A percentile compares a stretch with the other conserved stretches of the same genome.
Evolutionary conservation across 1,140 invertebrate genomes (phyloP).

Genomic region (Drosophila pandora): DNA sequence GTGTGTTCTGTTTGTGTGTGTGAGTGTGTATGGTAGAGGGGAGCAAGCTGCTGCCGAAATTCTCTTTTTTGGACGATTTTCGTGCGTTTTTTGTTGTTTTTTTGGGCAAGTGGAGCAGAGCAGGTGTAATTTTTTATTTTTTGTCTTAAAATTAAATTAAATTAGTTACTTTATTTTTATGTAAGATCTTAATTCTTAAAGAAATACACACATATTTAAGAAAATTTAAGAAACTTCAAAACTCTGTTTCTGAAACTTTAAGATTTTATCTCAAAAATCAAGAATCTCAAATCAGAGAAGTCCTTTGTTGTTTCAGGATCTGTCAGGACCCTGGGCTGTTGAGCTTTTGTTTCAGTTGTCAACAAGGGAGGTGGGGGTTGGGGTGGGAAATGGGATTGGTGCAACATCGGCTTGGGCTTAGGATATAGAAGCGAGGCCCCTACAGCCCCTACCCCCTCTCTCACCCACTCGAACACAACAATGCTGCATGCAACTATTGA

Average conservation of each 20-base stretch:
- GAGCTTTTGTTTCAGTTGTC: conserved; percentile 70
- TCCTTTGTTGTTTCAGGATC: conserved; percentile 11
- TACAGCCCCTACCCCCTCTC: neutral
- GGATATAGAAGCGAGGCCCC: neutral
- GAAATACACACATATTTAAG: too few species aligned
- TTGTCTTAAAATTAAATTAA: too few species aligned
- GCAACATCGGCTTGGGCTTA: conserved; percentile 52
- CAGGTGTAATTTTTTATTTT: neutral
- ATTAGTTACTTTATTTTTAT: too few species aligned
- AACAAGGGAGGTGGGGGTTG: conserved; percentile 58
- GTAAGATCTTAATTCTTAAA: too few species aligned
- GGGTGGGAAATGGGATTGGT: conserved; percentile 18
- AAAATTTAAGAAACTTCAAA: too few species aligned
- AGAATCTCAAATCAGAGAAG: too few species aligned
- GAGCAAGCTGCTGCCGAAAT: conserved; percentile 31
- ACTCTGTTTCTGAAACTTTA: too few species aligned
- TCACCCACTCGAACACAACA: conserved; percentile 24
- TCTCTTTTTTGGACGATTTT: conserved; percentile 33
- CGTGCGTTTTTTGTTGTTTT: conserved; percentile 45
- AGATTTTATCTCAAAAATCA: too few species aligned
- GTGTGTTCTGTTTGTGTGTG: too few species aligned
- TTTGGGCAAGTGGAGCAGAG: conserved; percentile 48
- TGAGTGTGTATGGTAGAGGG: conserved; percentile 7
- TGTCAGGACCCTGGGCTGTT: conserved; percentile 3
- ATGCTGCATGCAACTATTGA: conserved; percentile 78